Evolutionary conservation across 2,888 invertebrate species (phyloP).

Genomic region (Pharmacophagus antenor): DNA sequence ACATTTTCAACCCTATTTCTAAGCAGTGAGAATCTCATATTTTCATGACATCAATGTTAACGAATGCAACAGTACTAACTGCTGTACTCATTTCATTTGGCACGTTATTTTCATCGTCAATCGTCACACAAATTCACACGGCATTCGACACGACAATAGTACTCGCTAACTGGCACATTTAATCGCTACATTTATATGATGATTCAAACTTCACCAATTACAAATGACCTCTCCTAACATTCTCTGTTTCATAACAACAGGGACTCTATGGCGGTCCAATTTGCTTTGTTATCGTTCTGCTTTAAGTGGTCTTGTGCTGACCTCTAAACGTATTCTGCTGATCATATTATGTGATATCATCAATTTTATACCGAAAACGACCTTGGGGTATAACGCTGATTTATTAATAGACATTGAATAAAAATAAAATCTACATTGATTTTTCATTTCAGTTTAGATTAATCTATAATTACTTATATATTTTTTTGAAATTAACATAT

Average conservation of each 20-base stretch:
- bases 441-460: too few relatives aligned
- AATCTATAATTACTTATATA: too few relatives aligned
- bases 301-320: constrained; percentile 43
- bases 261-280: constrained; percentile 29
- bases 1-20: background rate
- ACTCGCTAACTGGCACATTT: constrained; percentile 36
- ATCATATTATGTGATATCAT: constrained; percentile 58
- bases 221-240: constrained; percentile 42
- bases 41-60: background rate
- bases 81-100: constrained; percentile 31
- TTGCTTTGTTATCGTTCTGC: constrained; percentile 28
- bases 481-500: too few relatives aligned
- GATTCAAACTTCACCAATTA: constrained; percentile 51
- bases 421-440: too few relatives aligned
- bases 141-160: constrained; percentile 15
- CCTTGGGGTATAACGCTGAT: constrained; percentile 61
- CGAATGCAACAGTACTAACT: constrained; percentile 4
- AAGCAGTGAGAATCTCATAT: background rate
- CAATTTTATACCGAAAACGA: constrained; percentile 51
- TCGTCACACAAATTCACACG: constrained; percentile 41
- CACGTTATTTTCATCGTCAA: constrained; percentile 36
- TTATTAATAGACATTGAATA: constrained; percentile 33
- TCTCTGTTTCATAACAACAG: constrained; percentile 27
- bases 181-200: constrained; percentile 42
- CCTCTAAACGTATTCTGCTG: constrained; percentile 44